These are phyloP conservation scores for Hyposmocoma kahamanoa DNA, from an alignment of 1,140 invertebrate genomes.

Conservation along the genomic window DNA sequence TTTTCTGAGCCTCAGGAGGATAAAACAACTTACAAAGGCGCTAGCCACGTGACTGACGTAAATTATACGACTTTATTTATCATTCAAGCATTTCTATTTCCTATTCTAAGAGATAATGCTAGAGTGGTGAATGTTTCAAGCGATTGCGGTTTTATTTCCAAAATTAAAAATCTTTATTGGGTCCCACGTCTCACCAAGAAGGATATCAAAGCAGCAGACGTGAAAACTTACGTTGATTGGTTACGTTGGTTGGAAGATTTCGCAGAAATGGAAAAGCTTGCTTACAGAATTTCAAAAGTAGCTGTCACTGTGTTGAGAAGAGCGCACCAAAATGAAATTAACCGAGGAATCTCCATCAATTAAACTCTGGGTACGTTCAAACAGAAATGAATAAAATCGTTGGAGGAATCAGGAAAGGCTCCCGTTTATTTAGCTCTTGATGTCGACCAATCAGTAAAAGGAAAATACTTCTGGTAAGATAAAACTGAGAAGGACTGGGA, in stretches of 20 bases:
- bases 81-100: constrained; percentile 80
- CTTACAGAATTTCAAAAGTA: constrained; percentile 80
- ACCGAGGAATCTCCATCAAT: constrained; percentile 79
- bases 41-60: constrained; percentile 78
- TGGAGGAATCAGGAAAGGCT: constrained; percentile 76
- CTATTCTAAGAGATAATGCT: constrained; percentile 78
- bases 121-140: constrained; percentile 85
- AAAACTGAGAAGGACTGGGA: too few relatives aligned
- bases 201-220: constrained; percentile 72
- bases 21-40: constrained; percentile 76
- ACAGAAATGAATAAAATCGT: constrained; percentile 82
- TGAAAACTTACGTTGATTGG: constrained; percentile 76
- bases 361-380: constrained; percentile 79
- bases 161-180: constrained; percentile 73
- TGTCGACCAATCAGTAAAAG: constrained; percentile 42
- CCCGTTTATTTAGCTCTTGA: constrained; percentile 51
- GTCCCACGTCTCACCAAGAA: constrained; percentile 68
- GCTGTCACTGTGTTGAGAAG: constrained; percentile 77
- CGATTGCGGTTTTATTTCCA: constrained; percentile 76
- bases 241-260: constrained; percentile 78
- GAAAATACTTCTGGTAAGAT: constrained; percentile 64
- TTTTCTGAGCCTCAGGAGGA: too few relatives aligned
- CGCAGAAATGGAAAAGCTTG: constrained; percentile 75
- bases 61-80: constrained; percentile 79
- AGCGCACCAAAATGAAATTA: constrained; percentile 73